phyloP scores from a whole-genome alignment of 2,797 vertebrate species.

The Enoplosus armatus region DNA sequence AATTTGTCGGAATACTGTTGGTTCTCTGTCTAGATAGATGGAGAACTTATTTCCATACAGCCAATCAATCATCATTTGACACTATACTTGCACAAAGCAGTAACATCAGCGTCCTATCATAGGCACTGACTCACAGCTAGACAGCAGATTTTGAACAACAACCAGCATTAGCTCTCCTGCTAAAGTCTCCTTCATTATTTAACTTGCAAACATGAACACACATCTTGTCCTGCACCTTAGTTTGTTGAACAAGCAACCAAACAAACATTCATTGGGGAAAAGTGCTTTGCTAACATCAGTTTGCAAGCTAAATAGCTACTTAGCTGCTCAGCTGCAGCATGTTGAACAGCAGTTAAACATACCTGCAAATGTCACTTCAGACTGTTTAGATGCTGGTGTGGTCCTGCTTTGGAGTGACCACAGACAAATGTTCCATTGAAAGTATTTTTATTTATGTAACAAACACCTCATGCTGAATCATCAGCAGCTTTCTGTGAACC shows the following conservation, averaged over 20 bases:
- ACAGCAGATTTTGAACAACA: neutral
- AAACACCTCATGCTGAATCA: slow-evolving; percentile 4
- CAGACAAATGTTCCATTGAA: neutral
- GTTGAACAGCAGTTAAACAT: slow-evolving; percentile 18
- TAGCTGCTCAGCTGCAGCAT: neutral
- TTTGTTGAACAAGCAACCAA: neutral
- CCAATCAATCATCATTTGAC: neutral
- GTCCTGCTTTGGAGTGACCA: neutral
- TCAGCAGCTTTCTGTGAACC: neutral
- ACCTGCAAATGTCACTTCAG: slow-evolving; percentile 1
- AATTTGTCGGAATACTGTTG: neutral
- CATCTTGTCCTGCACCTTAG: neutral
- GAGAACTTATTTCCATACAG: neutral
- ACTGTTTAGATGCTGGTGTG: slow-evolving; percentile 11
- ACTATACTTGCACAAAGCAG: neutral
- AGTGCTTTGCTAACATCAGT: neutral
- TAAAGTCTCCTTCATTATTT: neutral
- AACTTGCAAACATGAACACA: neutral
- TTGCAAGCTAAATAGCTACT: slow-evolving; percentile 2
- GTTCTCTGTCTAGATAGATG: neutral
- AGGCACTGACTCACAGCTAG: neutral
- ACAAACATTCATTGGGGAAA: too few species aligned
- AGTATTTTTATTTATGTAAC: neutral
- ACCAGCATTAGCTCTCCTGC: neutral
- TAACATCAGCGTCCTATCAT: neutral